Conservation (phyloP, 2,888 invertebrate species). For the Ectemnius continuus region DNA sequence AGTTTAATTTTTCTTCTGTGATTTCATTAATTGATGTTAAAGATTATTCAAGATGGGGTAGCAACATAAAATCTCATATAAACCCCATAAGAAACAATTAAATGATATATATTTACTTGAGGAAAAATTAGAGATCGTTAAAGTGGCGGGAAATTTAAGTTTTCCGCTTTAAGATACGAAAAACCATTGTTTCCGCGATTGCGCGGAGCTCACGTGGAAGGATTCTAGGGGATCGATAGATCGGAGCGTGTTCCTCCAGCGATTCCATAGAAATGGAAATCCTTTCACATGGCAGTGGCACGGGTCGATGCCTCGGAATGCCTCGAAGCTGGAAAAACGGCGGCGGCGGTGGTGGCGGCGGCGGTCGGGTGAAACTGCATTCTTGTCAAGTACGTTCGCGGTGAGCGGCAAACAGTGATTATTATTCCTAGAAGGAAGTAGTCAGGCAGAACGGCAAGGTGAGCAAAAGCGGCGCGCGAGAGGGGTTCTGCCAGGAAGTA, state of each 20-base stretch:
- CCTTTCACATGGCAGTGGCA: slow-evolving; percentile 43
- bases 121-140: too few relatives aligned
- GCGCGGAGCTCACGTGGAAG: too few relatives aligned
- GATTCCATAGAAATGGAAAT: slow-evolving; percentile 60
- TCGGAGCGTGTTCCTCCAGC: slow-evolving; percentile 18
- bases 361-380: slow-evolving; percentile 68
- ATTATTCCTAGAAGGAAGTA: background rate
- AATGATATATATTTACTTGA: too few relatives aligned
- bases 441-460: slow-evolving; percentile 51
- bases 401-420: slow-evolving; percentile 29
- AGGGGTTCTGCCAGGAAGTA: slow-evolving; percentile 51
- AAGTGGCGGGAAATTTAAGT: too few relatives aligned
- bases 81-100: too few relatives aligned
- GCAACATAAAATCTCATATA: too few relatives aligned
- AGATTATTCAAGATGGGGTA: too few relatives aligned
- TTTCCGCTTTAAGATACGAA: too few relatives aligned
- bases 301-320: slow-evolving; percentile 56
- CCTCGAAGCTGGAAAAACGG: slow-evolving; percentile 59
- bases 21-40: too few relatives aligned
- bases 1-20: too few relatives aligned
- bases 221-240: slow-evolving; percentile 6
- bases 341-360: slow-evolving; percentile 55
- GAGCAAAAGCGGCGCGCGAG: slow-evolving; percentile 33
- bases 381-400: slow-evolving; percentile 72
- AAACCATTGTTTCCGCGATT: too few relatives aligned